phyloP scores from a whole-genome alignment of 2,113 vertebrate species.

The Pachycephala philippinensis region DNA sequence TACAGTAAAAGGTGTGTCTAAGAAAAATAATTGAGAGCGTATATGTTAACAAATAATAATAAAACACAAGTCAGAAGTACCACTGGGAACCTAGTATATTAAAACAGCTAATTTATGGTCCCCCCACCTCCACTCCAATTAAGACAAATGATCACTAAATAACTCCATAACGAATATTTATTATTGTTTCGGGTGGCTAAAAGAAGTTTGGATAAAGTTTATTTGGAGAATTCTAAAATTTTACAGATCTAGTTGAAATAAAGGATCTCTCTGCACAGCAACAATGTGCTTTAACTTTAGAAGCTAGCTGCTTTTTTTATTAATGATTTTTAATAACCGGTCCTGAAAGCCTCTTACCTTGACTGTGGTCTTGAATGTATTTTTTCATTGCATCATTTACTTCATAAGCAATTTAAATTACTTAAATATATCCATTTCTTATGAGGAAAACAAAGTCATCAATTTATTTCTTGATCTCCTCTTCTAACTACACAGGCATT shows the following conservation, averaged over 20 bases:
- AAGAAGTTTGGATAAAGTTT: background rate
- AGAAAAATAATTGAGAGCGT: background rate
- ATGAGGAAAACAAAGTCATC: background rate
- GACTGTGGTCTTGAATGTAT: background rate
- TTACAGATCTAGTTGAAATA: background rate
- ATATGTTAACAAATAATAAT: background rate
- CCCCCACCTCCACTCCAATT: background rate
- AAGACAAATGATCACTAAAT: background rate
- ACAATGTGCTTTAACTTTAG: background rate
- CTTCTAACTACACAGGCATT: background rate
- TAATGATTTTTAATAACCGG: background rate
- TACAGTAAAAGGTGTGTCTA: background rate
- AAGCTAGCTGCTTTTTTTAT: background rate
- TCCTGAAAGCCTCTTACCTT: background rate
- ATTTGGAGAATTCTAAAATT: background rate
- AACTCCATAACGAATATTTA: background rate
- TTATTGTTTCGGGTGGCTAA: background rate
- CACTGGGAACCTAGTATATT: background rate
- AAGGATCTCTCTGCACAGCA: background rate
- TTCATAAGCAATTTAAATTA: background rate
- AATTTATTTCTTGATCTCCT: slow-evolving; percentile 9
- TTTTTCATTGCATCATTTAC: background rate
- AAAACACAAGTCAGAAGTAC: background rate
- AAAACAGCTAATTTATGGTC: background rate
- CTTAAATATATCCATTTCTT: background rate